A percentile compares a stretch with the other conserved stretches of the same genome.
Conservation (phyloP, 1,140 invertebrate species). For the Heliconius eleuchia region DNA sequence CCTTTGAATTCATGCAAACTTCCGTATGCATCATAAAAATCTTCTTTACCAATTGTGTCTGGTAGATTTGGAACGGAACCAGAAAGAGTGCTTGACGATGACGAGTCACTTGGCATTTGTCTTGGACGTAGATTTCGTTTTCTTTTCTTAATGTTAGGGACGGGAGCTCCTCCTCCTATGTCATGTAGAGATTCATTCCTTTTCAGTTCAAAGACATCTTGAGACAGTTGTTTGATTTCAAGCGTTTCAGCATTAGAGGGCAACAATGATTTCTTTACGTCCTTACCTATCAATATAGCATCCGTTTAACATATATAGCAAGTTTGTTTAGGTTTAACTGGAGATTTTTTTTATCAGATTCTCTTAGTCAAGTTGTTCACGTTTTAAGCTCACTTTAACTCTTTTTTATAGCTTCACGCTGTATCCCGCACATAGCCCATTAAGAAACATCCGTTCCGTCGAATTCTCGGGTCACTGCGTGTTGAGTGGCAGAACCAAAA, state of each 20-base stretch:
- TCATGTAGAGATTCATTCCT: slow-evolving; percentile 42
- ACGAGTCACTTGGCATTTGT: slow-evolving; percentile 29
- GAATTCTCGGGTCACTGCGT: no score
- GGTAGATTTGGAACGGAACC: slow-evolving; percentile 36
- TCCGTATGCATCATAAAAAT: slow-evolving; percentile 65
- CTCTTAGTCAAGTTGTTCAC: not conserved
- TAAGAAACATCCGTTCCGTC: no score
- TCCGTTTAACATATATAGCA: not conserved
- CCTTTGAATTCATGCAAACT: slow-evolving; percentile 57
- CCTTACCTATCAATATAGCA: slow-evolving; percentile 29
- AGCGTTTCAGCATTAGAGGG: slow-evolving; percentile 45
- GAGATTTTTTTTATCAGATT: not conserved
- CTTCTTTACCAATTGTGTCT: slow-evolving; percentile 49
- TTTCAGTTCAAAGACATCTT: slow-evolving; percentile 55
- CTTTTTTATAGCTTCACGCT: not conserved
- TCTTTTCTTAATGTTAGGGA: slow-evolving; percentile 42
- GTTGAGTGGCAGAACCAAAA: no score
- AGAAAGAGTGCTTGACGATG: slow-evolving; percentile 43
- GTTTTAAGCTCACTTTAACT: no score
- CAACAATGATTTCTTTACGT: slow-evolving; percentile 40
- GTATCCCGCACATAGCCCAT: not conserved
- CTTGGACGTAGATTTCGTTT: slow-evolving; percentile 27
- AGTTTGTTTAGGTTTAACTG: not conserved
- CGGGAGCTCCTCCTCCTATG: not conserved
- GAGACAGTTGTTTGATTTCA: slow-evolving; percentile 38